Conservation (phyloP, 2,113 vertebrate genomes). For the Cryptoleucopteryx plumbea region DNA sequence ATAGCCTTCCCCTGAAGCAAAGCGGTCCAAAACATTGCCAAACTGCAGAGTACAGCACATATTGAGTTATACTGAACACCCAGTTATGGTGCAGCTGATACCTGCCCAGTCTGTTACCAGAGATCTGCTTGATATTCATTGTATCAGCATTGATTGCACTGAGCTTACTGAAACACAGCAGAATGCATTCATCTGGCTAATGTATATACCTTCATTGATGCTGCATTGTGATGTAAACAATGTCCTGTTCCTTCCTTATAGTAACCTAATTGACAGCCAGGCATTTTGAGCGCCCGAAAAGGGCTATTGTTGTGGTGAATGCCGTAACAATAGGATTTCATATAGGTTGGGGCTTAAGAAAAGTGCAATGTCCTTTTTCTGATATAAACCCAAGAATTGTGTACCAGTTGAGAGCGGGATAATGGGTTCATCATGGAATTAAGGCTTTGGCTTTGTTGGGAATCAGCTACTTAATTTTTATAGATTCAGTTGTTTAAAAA, state of each 20-base stretch:
- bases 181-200: constrained; percentile 53
- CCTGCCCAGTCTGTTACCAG: background rate
- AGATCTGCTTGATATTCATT: constrained; percentile 58
- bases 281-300: constrained; percentile 17
- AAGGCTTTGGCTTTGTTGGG: background rate
- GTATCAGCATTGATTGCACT: background rate
- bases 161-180: background rate
- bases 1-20: background rate
- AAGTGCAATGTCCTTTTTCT: constrained; percentile 30
- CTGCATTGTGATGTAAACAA: constrained; percentile 50
- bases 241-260: constrained; percentile 33
- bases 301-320: constrained; percentile 43
- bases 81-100: background rate
- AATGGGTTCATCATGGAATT: background rate
- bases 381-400: constrained; percentile 16
- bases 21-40: background rate
- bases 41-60: rapidly evolving
- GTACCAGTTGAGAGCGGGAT: background rate
- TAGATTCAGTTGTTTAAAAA: background rate
- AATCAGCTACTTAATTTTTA: background rate
- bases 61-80: background rate
- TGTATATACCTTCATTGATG: constrained; percentile 59
- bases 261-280: constrained; percentile 51
- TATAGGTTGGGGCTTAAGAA: constrained; percentile 25
- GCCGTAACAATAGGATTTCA: constrained; percentile 45